Conservation (phyloP, 2,888 invertebrate genomes). For the Hirtodrosophila confusa region DNA sequence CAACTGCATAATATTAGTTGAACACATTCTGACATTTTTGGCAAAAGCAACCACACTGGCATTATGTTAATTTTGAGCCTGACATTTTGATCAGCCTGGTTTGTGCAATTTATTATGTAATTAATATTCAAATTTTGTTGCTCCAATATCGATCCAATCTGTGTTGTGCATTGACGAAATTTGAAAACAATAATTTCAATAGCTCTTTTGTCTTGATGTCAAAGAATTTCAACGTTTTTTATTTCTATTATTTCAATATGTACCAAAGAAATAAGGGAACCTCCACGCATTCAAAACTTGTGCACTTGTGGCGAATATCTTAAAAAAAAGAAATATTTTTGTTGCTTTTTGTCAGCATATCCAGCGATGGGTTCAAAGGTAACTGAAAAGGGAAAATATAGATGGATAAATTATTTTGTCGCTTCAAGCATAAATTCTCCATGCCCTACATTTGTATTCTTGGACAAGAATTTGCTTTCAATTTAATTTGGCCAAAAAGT, state of each 20-base stretch:
- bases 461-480: slow-evolving; percentile 14
- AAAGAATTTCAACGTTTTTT: not conserved
- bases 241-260: not conserved
- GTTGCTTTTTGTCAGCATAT: not conserved
- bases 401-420: slow-evolving; percentile 25
- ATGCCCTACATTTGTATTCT: slow-evolving; percentile 22
- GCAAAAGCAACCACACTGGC: slow-evolving; percentile 15
- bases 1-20: not conserved
- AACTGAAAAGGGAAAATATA: slow-evolving; percentile 9
- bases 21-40: slow-evolving; percentile 9
- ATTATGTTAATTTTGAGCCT: slow-evolving; percentile 45
- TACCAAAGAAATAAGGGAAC: not conserved
- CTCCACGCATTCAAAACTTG: not conserved
- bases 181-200: not conserved
- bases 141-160: not conserved
- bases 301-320: slow-evolving; percentile 1
- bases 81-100: slow-evolving; percentile 48
- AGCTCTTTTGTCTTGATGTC: not conserved
- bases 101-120: slow-evolving; percentile 17
- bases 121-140: slow-evolving; percentile 24
- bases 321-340: slow-evolving; percentile 2
- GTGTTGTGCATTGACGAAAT: not conserved
- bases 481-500: slow-evolving; percentile 17
- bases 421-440: slow-evolving; percentile 31
- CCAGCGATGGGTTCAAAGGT: slow-evolving; percentile 11